Conservation (phyloP, 2,888 invertebrate genomes). For the Polymixis lichenea region DNA sequence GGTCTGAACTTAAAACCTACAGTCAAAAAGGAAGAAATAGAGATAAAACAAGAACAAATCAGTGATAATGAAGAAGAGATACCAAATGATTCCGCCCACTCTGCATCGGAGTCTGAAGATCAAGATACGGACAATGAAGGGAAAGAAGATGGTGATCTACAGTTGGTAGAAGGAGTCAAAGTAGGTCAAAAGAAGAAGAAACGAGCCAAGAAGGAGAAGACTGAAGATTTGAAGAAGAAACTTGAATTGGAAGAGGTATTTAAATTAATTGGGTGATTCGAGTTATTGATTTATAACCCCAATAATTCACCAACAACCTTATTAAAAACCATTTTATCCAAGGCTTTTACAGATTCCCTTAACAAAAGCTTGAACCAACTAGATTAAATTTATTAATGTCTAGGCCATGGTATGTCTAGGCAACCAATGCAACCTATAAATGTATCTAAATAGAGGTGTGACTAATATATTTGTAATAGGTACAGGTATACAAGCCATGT, state of each 20-base stretch:
- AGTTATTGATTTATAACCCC: neutral
- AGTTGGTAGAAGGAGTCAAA: conserved; percentile 84
- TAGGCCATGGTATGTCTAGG: too few species aligned
- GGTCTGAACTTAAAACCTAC: conserved; percentile 29
- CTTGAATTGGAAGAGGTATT: conserved; percentile 84
- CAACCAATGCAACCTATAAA: too few species aligned
- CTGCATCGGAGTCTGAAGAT: conserved; percentile 58
- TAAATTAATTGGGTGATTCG: neutral
- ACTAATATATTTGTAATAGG: too few species aligned
- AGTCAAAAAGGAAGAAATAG: conserved; percentile 69
- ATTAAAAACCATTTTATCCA: neutral
- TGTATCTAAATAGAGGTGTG: too few species aligned
- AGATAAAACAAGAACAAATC: conserved; percentile 73
- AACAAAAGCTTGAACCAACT: neutral
- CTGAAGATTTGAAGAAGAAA: conserved; percentile 87
- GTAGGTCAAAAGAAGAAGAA: conserved; percentile 84
- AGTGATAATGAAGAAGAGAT: conserved; percentile 73
- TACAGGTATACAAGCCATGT: too few species aligned
- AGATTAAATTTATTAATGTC: neutral
- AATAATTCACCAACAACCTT: neutral
- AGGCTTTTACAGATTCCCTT: neutral
- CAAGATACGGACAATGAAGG: conserved; percentile 45
- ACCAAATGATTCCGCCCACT: conserved; percentile 61
- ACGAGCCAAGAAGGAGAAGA: conserved; percentile 84
- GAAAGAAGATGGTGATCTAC: conserved; percentile 72